Base-by-base conservation (phyloP, 1,140 invertebrate species). In the Aphelenchoides besseyi region DNA sequence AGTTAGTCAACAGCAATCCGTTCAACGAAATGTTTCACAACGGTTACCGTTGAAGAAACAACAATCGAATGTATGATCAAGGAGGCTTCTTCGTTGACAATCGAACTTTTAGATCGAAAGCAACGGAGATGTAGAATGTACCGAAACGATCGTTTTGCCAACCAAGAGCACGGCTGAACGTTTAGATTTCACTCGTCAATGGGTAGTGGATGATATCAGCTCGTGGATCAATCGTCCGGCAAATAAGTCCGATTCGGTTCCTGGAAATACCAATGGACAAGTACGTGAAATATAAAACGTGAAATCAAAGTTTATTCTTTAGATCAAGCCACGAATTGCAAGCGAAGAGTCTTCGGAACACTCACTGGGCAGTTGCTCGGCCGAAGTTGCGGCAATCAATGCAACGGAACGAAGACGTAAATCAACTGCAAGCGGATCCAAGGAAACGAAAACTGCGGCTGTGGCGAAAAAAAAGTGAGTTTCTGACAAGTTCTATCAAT, bases 331-430 rank as follows among this genome's bases (percentile, higher is more conserved):
- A n/a, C n/a, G 23, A 23, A 48, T 48, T 23, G 41, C 41, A 23
- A 48, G 41, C 41, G 41, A 48, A 16, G 12, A 48, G 5, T 59
- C 55, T 8, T 5, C 5, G 37, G 76, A 79, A 36, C 81, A 82
- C 62, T 85, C 83, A 3, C 67, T 83, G 26, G 81, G 81, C 29
- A 75, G 72, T 64, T 83, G 81, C 62, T 85, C 83, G n/a, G 81
- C 81, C 36, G 81, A 83, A 74, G 81, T 83, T 16, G 81, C 81
- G 8, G 81, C 81, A 3, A 85, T 83, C 54, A 85, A 85, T 68
- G 70, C 81, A 3, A 37, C 68, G 2, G 78, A 79, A 28, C 28
- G 69, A 52, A 48, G 36, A 30, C 26, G 41, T 30, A 69, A 74
- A 75, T 37, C 5, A 18, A 30, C n/a, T n/a, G 28, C 30, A 16